Conservation (phyloP, 1,140 invertebrate species). For the Heliconius eleuchia region DNA sequence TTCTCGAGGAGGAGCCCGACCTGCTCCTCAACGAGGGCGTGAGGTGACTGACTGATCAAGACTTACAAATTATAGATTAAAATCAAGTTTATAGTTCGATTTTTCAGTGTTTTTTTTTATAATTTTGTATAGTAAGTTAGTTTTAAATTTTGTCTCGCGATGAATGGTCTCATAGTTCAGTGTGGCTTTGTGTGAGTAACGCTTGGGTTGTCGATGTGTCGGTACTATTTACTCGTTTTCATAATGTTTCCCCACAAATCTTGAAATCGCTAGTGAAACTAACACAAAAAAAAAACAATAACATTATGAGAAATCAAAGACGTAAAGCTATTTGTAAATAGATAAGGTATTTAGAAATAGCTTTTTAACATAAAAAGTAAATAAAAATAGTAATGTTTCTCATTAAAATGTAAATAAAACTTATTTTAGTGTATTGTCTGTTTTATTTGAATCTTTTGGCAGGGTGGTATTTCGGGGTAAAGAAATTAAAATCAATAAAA, state of each 20-base stretch:
- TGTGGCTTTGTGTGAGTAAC: constrained; percentile 52
- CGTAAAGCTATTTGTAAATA: constrained; percentile 75
- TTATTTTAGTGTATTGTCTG: constrained; percentile 66
- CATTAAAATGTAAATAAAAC: constrained; percentile 76
- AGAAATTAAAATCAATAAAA: neutral
- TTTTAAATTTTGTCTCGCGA: constrained; percentile 69
- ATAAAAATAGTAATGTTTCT: constrained; percentile 74
- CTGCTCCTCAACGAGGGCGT: constrained; percentile 69
- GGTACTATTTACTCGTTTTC: constrained; percentile 44
- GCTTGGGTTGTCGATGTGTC: constrained; percentile 45
- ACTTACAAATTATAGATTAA: constrained; percentile 62
- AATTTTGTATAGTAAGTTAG: constrained; percentile 77
- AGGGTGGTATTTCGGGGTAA: neutral
- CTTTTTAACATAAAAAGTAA: constrained; percentile 66
- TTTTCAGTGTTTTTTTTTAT: constrained; percentile 65
- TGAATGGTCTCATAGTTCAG: constrained; percentile 52
- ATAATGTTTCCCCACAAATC: constrained; percentile 34
- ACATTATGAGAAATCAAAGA: constrained; percentile 35
- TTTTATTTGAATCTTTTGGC: constrained; percentile 42
- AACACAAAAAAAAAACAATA: constrained; percentile 30
- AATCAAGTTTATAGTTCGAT: constrained; percentile 54
- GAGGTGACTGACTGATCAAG: constrained; percentile 69
- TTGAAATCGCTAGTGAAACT: constrained; percentile 56
- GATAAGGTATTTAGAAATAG: constrained; percentile 69
- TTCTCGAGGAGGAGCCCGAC: constrained; percentile 71